A percentile compares a stretch with the other conserved stretches of the same genome.
These are phyloP conservation scores for Choreutis nemorana DNA, from an alignment of 2,888 invertebrate species.

Conservation along the genomic window DNA sequence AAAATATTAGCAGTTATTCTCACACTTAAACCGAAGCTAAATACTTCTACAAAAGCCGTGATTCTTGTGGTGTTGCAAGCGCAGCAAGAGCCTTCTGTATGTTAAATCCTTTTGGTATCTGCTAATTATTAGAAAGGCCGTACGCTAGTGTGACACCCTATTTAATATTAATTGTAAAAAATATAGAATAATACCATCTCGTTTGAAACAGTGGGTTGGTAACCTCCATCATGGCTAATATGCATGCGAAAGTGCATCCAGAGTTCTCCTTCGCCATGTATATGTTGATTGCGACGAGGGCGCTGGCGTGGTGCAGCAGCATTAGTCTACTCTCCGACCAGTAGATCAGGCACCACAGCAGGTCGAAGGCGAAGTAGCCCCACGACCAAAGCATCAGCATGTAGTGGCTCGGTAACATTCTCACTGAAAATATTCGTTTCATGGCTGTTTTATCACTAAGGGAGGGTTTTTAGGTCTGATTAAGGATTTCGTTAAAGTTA, in stretches of 20 bases:
- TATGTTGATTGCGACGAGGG: constrained; percentile 53
- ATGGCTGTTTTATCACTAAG: not conserved
- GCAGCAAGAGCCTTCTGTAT: too few relatives aligned
- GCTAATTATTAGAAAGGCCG: too few relatives aligned
- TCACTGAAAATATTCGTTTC: constrained; percentile 29
- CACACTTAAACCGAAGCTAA: too few relatives aligned
- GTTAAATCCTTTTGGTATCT: too few relatives aligned
- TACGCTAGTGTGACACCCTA: too few relatives aligned
- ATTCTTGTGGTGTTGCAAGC: too few relatives aligned
- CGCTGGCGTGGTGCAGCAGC: constrained; percentile 62
- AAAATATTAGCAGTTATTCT: too few relatives aligned
- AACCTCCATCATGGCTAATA: constrained; percentile 64
- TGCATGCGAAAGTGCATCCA: constrained; percentile 63
- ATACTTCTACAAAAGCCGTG: too few relatives aligned
- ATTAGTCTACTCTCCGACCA: constrained; percentile 58
- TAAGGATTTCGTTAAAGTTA: too few relatives aligned
- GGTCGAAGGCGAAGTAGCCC: constrained; percentile 70
- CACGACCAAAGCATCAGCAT: constrained; percentile 63
- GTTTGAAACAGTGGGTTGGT: constrained; percentile 70
- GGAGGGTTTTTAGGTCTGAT: too few relatives aligned
- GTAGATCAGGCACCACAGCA: constrained; percentile 64
- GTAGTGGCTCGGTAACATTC: constrained; percentile 33
- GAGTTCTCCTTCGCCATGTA: constrained; percentile 55
- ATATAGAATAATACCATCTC: constrained; percentile 60
- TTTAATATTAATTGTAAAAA: too few relatives aligned